Conservation (phyloP, 64 coral and sea anemone genomes). For the Catalaphyllia jardinei region DNA sequence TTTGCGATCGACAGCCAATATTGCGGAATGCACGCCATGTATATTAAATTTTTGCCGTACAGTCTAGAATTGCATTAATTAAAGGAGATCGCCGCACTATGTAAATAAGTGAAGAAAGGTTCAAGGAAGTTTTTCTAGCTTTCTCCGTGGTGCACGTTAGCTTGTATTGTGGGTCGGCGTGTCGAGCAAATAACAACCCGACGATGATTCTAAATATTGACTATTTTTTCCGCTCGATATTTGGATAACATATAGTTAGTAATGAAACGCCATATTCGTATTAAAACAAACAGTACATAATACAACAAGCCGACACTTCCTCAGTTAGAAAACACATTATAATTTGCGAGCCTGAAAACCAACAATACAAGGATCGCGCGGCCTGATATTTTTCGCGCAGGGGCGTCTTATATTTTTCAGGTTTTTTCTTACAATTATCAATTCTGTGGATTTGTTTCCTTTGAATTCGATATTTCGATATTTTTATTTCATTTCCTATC, state of each 20-base stretch:
- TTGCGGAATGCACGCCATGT: not conserved
- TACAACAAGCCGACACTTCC: not conserved
- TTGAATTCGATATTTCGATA: not conserved
- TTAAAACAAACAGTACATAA: constrained; percentile 12
- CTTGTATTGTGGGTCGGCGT: not conserved
- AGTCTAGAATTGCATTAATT: not conserved
- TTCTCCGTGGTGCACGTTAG: not conserved
- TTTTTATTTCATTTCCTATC: not conserved
- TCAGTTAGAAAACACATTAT: not conserved
- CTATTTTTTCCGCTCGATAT: not conserved
- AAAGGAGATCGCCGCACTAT: not conserved
- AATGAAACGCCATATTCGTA: not conserved
- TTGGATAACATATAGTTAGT: not conserved
- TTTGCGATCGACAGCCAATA: not conserved
- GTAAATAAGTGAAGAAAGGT: not conserved
- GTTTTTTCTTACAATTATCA: too few species aligned
- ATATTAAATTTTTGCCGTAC: not conserved
- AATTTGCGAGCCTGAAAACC: not conserved
- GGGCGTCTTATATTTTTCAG: too few species aligned
- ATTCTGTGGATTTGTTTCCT: not conserved
- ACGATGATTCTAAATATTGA: constrained; percentile 6
- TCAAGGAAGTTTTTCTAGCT: not conserved
- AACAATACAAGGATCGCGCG: not conserved
- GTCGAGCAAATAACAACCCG: not conserved
- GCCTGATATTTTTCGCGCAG: too few species aligned